These are phyloP conservation scores for Prunella strophiata DNA, from an alignment of 2,797 vertebrate genomes.

Conservation along the genomic window DNA sequence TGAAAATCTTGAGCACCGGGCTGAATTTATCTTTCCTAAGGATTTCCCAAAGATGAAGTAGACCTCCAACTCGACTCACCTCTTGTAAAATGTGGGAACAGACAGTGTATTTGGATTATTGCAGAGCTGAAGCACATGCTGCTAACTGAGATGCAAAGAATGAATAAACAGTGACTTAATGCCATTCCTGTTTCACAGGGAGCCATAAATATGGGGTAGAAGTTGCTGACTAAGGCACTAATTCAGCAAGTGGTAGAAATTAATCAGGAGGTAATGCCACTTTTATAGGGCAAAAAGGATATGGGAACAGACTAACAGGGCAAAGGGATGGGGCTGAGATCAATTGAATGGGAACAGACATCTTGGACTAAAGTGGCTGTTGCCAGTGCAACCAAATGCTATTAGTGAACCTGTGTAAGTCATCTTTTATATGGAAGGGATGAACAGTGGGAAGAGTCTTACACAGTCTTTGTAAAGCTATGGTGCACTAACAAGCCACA, in stretches of 20 bases:
- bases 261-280: neutral
- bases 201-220: neutral
- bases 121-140: neutral
- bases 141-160: neutral
- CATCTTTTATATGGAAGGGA: neutral
- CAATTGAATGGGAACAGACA: neutral
- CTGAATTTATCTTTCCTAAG: neutral
- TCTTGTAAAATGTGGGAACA: neutral
- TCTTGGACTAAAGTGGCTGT: neutral
- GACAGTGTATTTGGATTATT: neutral
- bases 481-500: neutral
- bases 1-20: neutral
- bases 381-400: neutral
- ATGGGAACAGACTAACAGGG: neutral
- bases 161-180: constrained; percentile 46
- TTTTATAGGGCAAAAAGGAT: neutral
- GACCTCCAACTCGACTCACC: neutral
- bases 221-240: constrained; percentile 17
- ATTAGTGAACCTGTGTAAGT: neutral
- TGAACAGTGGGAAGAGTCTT: neutral
- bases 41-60: neutral
- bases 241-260: neutral
- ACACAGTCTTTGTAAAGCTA: neutral
- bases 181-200: neutral
- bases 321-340: neutral